Conservation (phyloP, 2,113 vertebrate species). For the Epinephelus fuscoguttatus region DNA sequence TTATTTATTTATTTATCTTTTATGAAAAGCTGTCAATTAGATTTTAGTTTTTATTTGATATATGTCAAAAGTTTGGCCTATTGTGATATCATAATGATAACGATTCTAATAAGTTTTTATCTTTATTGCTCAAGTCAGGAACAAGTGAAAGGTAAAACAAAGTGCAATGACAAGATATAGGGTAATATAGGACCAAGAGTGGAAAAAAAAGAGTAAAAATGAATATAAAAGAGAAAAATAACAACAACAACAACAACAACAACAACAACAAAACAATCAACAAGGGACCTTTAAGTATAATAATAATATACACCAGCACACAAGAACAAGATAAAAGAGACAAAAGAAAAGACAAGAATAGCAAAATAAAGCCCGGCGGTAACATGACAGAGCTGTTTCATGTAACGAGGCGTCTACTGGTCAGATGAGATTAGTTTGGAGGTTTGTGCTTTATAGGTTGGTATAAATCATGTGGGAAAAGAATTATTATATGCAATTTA, state of each 20-base stretch:
- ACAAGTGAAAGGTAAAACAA: neutral
- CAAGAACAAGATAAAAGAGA: slow-evolving; percentile 1
- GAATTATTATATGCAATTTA: neutral
- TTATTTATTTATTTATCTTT: no score
- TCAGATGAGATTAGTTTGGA: neutral
- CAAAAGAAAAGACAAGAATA: neutral
- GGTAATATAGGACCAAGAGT: neutral
- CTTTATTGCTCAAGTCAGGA: no score
- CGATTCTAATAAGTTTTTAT: neutral
- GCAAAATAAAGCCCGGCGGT: neutral
- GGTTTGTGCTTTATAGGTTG: neutral
- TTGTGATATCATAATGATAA: neutral
- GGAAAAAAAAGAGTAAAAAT: neutral
- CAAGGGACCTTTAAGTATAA: slow-evolving; percentile 10
- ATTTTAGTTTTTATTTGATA: neutral
- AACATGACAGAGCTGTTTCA: neutral
- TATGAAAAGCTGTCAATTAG: neutral
- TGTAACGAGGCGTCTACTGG: neutral
- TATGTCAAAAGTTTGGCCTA: no score
- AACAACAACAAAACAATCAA: neutral
- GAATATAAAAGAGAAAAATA: neutral
- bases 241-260: neutral
- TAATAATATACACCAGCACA: neutral
- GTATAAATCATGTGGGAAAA: no score
- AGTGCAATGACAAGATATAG: neutral